Percentiles rank a stretch among this genome's conserved stretches.
Conservation (phyloP, 1,140 invertebrate genomes). For the Catajapyx aquilonaris region DNA sequence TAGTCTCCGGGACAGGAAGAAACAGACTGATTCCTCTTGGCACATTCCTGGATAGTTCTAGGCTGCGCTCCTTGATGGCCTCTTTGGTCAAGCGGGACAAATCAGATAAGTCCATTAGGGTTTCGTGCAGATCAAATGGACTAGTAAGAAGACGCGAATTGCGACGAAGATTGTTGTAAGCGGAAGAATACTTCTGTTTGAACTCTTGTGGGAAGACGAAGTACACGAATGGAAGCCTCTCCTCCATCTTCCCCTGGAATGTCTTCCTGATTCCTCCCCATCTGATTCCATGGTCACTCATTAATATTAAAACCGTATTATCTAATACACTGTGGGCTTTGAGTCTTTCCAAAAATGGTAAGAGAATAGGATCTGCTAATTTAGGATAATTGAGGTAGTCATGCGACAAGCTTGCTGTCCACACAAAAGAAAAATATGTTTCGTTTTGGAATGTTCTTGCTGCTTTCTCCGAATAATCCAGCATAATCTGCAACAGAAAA, state of each 20-base stretch:
- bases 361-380: conserved; percentile 13
- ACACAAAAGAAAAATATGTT: conserved; percentile 12
- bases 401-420: conserved; percentile 14
- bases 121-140: conserved; percentile 66
- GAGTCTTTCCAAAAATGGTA: conserved; percentile 18
- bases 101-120: conserved; percentile 36
- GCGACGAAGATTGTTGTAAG: conserved; percentile 37
- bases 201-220: conserved; percentile 57
- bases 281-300: conserved; percentile 83
- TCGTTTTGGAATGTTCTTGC: conserved; percentile 7
- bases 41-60: conserved; percentile 18
- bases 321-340: conserved; percentile 17
- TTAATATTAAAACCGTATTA: conserved; percentile 44
- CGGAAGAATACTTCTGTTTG: conserved; percentile 31
- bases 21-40: conserved; percentile 51
- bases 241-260: conserved; percentile 66
- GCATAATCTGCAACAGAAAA: too few species aligned
- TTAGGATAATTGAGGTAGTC: conserved; percentile 12
- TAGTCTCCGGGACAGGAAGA: conserved; percentile 36
- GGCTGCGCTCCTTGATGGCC: conserved; percentile 15
- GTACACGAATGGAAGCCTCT: conserved; percentile 65
- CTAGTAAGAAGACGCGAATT: conserved; percentile 55
- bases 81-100: conserved; percentile 17
- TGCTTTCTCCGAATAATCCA: conserved; percentile 11
- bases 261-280: conserved; percentile 61